These are phyloP conservation scores for Meda fulgida DNA, from an alignment of 2,797 vertebrate genomes.

Conservation along the genomic window DNA sequence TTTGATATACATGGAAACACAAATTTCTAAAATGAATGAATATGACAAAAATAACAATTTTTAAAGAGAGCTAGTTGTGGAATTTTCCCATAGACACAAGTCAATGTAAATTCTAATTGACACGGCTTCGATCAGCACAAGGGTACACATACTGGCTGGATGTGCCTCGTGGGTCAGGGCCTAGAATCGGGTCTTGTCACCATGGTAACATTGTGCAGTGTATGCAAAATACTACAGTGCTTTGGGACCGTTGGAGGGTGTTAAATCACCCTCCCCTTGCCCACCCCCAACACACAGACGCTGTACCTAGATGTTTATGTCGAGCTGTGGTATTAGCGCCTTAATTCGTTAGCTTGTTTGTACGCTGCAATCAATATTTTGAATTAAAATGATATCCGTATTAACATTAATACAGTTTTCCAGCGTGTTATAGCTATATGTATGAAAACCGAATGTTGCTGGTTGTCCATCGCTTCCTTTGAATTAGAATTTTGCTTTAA, in stretches of 20 bases:
- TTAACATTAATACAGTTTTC: conserved; percentile 3
- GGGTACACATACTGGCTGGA: conserved; percentile 41
- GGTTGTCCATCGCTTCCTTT: neutral
- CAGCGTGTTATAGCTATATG: neutral
- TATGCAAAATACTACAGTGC: conserved; percentile 79
- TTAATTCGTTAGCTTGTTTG: conserved; percentile 33
- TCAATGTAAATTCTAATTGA: conserved; percentile 1
- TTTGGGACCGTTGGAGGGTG: conserved; percentile 72
- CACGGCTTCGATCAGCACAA: conserved; percentile 26
- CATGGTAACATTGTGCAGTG: conserved; percentile 79
- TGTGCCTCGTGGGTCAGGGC: conserved; percentile 73
- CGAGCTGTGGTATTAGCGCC: conserved; percentile 18
- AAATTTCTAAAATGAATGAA: neutral
- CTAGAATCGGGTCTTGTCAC: conserved; percentile 78
- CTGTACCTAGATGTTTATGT: conserved; percentile 37
- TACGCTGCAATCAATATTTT: neutral
- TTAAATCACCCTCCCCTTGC: conserved; percentile 62
- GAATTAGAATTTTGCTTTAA: conserved; percentile 44
- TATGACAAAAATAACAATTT: neutral
- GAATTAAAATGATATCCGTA: neutral
- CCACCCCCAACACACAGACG: conserved; percentile 38
- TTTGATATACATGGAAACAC: neutral
- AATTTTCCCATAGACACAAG: neutral
- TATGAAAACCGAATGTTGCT: neutral
- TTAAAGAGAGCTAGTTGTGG: neutral